Base-by-base conservation (phyloP, 2,797 vertebrate species). In the Borostomias antarcticus region DNA sequence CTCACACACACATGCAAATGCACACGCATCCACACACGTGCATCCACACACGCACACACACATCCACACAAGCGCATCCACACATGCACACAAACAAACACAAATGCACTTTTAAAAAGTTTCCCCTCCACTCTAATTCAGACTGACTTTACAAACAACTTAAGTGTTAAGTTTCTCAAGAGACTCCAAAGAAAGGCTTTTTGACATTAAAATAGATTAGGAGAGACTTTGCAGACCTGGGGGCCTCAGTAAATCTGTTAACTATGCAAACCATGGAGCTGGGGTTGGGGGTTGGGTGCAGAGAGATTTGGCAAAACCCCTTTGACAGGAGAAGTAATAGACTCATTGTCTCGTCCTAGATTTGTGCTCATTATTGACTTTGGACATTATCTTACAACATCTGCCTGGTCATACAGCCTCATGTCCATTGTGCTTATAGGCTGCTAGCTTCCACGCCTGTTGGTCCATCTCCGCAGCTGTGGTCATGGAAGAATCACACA, bases 201-300 rank as follows among this genome's bases (percentile, higher is more conserved):
- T 88, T 90, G 89, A 90, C 89, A 88, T 92, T 89, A 89, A 86
- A 91, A 87, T 85, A 92, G 90, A 92, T 91, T 91, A 91, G 85
- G 89, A 92, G 83, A 84, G 83, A 90, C 88, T 89, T 83, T 85
- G 85, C 82, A 81, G 76, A 84, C 87, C 90, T 89, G 76, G 74
- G 88, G 88, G 85, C 75, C 73, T 68, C 70, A 82, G 75, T 74
- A 87, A 91, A 91, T 90, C 87, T 90, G 88, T 89, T 90, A 88
- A 90, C 86, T 91, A 90, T 91, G 90, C 90, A 89, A 89, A 83
- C 86, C 85, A 81, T 68, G 2, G 75, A 57, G 68, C 64, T 62
- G 61, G 53, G 19, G 15, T 5, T 11, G 30, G 5, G 21, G 25
- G 70, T 74, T 51, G 66, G 66, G 60, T 67, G 48, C 64, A 71